Base-by-base conservation (phyloP, 2,888 invertebrate species). In the Troides helena region DNA sequence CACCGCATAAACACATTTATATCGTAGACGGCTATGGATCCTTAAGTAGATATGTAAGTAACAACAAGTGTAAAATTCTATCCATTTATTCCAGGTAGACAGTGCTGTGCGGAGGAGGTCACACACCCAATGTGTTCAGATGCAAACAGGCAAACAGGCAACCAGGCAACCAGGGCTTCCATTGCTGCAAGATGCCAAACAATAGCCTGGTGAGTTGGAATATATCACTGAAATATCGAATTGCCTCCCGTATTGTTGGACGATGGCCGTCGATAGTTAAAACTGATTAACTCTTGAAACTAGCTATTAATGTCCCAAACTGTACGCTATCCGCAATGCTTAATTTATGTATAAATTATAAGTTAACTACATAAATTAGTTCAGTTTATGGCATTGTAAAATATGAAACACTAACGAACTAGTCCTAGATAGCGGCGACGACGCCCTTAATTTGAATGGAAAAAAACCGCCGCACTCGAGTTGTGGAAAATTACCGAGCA, bases 51-150 rank as follows among this genome's bases (percentile, higher is more conserved):
- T 39, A 8, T 39, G 10, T 39, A 10, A 39, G 39, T 39, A 10
- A 43, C 43, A 43, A 46, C 46, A 14, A 10, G 10, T 7, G 2
- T 14, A 14, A 14, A 56, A 21, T 2, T 12, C 21, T 18, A 73
- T 74, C 12, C 76, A 18, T 76, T 87, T 86, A 86, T 88, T 88
- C 2, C 86, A 89, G 89, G 79, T 79, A 71, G 79, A 70, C 75
- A 77, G 77, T 81, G 78, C 80, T 76, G 73, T 74, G 78, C 76
- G 75, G 75, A 70, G 76, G 75, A 71, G 76, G 72, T 70, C 70
- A 73, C 46, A 12, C 76, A 81, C 82, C 88, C 81, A 78, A 90
- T 90, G 90, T 89, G 88, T 89, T 88, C 86, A 86, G 80, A 79
- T 78, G 80, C 75, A 84, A 84, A 80, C 77, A 79, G 21, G 21